Evolutionary conservation across 2,113 vertebrate species (phyloP).

Genomic region (Alectura lathami): DNA sequence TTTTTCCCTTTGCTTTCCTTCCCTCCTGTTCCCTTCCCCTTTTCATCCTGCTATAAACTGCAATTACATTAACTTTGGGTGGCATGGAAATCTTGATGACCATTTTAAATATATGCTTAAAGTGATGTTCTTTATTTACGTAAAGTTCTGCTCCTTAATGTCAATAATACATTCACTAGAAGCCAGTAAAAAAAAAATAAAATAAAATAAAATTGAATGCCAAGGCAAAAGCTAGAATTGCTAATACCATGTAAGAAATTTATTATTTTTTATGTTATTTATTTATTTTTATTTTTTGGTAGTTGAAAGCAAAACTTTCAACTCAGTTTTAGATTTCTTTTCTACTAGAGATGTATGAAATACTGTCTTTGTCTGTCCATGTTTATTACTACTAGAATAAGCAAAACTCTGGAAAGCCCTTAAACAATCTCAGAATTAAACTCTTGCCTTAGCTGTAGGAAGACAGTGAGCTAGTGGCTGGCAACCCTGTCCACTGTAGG

Average conservation of each 20-base stretch:
- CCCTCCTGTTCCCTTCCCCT: background rate
- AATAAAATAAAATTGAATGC: fast-evolving
- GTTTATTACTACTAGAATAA: background rate
- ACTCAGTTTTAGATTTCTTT: background rate
- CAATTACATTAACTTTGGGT: background rate
- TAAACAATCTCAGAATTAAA: background rate
- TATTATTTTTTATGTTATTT: background rate
- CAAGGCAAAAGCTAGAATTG: background rate
- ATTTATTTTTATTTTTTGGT: background rate
- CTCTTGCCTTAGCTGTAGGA: background rate
- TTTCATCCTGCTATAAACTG: background rate
- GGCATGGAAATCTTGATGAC: background rate
- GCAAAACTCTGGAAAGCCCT: background rate
- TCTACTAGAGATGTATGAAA: background rate
- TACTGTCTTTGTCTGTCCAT: background rate
- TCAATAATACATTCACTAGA: background rate
- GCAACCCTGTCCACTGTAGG: too few relatives aligned
- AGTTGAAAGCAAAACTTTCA: background rate
- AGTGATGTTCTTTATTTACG: background rate
- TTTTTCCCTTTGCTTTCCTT: background rate
- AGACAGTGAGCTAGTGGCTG: too few relatives aligned
- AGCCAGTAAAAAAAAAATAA: background rate
- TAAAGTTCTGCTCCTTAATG: background rate
- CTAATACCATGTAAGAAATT: background rate
- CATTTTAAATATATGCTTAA: background rate